Evolutionary conservation across 2,888 invertebrate genomes (phyloP), one percentile per base, ranked within the genome.

Genomic region (Blomia tropicalis): DNA sequence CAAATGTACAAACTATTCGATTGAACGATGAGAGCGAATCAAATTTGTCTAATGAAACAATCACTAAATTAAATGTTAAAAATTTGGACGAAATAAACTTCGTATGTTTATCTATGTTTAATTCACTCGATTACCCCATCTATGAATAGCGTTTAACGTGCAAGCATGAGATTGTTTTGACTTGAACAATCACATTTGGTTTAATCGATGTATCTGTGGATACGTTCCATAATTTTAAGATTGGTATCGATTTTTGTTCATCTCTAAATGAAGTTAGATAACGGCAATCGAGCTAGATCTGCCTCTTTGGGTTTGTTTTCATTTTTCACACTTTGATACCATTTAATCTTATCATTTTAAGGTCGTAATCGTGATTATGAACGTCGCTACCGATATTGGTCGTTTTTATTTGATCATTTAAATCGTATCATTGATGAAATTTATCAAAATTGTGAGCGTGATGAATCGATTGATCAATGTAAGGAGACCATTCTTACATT

Each of bases 381-480:
- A 74, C 76, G 91, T 5, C 81, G 90, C 66, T 90, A 92, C 0
- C 77, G 92, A 43, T 92, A 95, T 73, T 96, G 95, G 96, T 90
- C 91, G 0, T 81, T 91, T 69, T 77, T 95, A 54, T 92, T 95
- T 75, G 92, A 92, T 36, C 93, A 92, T 74, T 77, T 96, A 61
- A 87, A 91, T 73, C 78, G 90, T 69, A 87, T 93, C 41, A 87
- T 91, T 51, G 90, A 91, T 69, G 91, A 91, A 75, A 89, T 96
- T 66, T 95, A 95, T 74, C 87, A 87, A 73, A 92, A 92, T 0
- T 95, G 95, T 64, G 91, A 93, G 74, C 83, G 85, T 65, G 92
- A 93, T 74, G 91, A 92, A 72, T 92, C 87, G 74, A 80, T 89
- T 68, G 83, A 85, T 1, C 92, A 93, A 75, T 93, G 93, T 77